A percentile compares a stretch with the other conserved stretches of the same genome.
These are phyloP conservation scores for Salvelinus alpinus DNA, from an alignment of 2,113 vertebrate genomes.

Conservation along the genomic window DNA sequence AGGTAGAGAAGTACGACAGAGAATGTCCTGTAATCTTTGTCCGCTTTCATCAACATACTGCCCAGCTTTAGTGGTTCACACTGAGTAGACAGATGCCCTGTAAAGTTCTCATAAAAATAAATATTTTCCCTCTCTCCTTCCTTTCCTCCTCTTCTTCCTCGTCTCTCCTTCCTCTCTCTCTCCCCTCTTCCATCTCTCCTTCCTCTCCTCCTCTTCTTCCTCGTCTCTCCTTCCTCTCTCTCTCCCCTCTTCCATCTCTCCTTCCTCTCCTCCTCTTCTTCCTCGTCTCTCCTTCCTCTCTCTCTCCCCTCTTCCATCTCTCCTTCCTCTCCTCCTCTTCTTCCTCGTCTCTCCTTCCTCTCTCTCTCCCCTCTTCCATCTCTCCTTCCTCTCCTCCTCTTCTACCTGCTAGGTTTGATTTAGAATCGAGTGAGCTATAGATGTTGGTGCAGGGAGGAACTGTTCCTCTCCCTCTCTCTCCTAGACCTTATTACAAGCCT, in stretches of 20 bases:
- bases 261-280: background rate
- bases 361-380: conserved; percentile 10
- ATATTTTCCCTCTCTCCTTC: too few relatives aligned
- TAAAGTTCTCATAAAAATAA: background rate
- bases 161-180: background rate
- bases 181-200: conserved; percentile 6
- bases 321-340: background rate
- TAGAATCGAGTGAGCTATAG: background rate
- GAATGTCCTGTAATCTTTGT: too few relatives aligned
- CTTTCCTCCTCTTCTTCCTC: background rate
- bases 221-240: too few relatives aligned
- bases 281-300: too few relatives aligned
- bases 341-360: too few relatives aligned
- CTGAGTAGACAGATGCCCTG: too few relatives aligned
- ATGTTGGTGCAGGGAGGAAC: conserved; percentile 2
- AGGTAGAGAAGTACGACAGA: too few relatives aligned
- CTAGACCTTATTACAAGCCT: conserved; percentile 78
- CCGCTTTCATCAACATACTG: too few relatives aligned
- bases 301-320: conserved; percentile 6
- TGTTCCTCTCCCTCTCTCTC: conserved; percentile 34
- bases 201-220: conserved; percentile 8
- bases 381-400: conserved; percentile 5
- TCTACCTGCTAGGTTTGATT: conserved; percentile 12
- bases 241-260: background rate
- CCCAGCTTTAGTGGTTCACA: too few relatives aligned